These are phyloP conservation scores for Fistularia tabacaria DNA, from an alignment of 2,797 vertebrate species.

Conservation along the genomic window DNA sequence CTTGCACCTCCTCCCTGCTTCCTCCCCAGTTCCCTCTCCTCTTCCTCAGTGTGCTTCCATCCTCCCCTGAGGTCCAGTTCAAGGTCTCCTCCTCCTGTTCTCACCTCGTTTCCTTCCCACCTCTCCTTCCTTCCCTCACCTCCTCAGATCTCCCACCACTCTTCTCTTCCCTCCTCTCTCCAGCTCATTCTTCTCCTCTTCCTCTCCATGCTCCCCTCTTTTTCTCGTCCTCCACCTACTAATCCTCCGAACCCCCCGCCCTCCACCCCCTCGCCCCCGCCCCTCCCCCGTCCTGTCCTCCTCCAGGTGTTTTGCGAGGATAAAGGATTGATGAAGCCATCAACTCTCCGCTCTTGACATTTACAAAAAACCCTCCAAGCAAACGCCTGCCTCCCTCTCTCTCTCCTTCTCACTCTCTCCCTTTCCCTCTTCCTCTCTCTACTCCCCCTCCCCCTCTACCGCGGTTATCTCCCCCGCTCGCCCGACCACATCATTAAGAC, in stretches of 20 bases:
- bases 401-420: background rate
- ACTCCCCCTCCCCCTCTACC: constrained; percentile 24
- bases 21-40: too few relatives aligned
- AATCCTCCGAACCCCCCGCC: background rate
- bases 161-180: too few relatives aligned
- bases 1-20: too few relatives aligned
- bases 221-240: background rate
- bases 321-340: constrained; percentile 86
- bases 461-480: constrained; percentile 20
- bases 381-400: constrained; percentile 71
- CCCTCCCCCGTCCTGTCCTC: constrained; percentile 72
- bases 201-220: background rate
- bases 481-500: constrained; percentile 76
- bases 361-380: constrained; percentile 79
- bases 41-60: too few relatives aligned
- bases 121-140: too few relatives aligned
- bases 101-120: too few relatives aligned
- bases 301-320: constrained; percentile 78
- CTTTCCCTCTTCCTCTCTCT: constrained; percentile 41
- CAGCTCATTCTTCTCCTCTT: too few relatives aligned
- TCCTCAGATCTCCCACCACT: too few relatives aligned
- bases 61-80: too few relatives aligned
- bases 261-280: constrained; percentile 7
- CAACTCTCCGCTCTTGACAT: constrained; percentile 79
- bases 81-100: too few relatives aligned